Conservation (phyloP, 2,113 vertebrate species). For the Ammodytes marinus region DNA sequence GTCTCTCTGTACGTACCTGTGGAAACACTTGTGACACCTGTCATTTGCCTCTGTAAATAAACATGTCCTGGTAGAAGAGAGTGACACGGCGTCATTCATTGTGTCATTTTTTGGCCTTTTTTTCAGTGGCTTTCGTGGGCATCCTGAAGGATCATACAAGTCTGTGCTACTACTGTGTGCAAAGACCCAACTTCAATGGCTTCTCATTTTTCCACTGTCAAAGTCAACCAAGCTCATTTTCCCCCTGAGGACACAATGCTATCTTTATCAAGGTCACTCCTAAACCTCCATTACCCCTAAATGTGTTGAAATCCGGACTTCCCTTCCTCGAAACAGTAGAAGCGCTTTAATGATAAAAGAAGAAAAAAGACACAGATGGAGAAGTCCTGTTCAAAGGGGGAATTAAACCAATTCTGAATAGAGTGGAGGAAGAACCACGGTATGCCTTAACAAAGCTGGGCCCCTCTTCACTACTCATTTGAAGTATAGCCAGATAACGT, state of each 20-base stretch:
- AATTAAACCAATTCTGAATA: slow-evolving; percentile 67
- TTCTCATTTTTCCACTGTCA: slow-evolving; percentile 37
- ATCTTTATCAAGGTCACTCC: slow-evolving; percentile 70
- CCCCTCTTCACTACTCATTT: slow-evolving; percentile 65
- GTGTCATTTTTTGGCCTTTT: neutral
- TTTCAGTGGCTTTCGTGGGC: neutral
- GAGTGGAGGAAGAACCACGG: slow-evolving; percentile 23
- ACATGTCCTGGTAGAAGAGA: slow-evolving; percentile 85
- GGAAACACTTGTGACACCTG: slow-evolving; percentile 84
- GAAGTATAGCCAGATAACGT: slow-evolving; percentile 66
- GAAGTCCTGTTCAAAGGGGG: slow-evolving; percentile 57
- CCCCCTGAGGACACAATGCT: slow-evolving; percentile 29
- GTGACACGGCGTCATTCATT: slow-evolving; percentile 37
- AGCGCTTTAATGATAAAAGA: slow-evolving; percentile 54
- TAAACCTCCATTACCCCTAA: slow-evolving; percentile 63
- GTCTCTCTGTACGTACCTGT: slow-evolving; percentile 85
- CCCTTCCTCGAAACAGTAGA: slow-evolving; percentile 34
- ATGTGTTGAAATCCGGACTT: slow-evolving; percentile 50
- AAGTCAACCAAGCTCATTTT: slow-evolving; percentile 45
- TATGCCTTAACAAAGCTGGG: slow-evolving; percentile 56
- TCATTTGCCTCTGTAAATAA: slow-evolving; percentile 88
- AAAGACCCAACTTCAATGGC: slow-evolving; percentile 61
- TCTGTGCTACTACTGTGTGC: neutral
- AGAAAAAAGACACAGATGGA: slow-evolving; percentile 38
- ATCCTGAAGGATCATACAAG: neutral